Conservation (phyloP, 2,113 vertebrate species). For the Acrocephalus arundinaceus region DNA sequence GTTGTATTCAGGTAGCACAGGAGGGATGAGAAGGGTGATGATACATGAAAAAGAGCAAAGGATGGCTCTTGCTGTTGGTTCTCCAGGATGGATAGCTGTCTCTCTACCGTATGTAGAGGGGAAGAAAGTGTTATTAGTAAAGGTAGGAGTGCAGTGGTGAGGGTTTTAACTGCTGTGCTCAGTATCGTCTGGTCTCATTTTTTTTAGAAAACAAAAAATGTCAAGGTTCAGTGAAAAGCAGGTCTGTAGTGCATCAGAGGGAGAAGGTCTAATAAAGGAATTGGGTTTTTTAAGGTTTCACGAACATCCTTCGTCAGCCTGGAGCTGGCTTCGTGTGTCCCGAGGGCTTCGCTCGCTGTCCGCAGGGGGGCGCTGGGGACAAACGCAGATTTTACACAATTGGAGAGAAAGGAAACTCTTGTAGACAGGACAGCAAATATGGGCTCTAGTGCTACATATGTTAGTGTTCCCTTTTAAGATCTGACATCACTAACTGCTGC, state of each 20-base stretch:
- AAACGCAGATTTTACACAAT: not conserved
- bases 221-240: not conserved
- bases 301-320: rapidly evolving
- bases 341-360: not conserved
- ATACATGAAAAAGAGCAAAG: not conserved
- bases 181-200: not conserved
- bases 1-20: not conserved
- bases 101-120: not conserved
- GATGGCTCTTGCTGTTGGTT: not conserved
- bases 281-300: not conserved
- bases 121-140: not conserved
- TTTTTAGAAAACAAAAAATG: not conserved
- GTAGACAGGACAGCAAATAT: too few relatives aligned
- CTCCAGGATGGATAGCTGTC: not conserved
- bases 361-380: not conserved
- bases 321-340: not conserved
- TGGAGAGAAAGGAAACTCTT: rapidly evolving
- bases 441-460: not conserved
- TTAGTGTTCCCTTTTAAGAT: not conserved
- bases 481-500: not conserved
- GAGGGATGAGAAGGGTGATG: not conserved
- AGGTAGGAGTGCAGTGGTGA: not conserved
- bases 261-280: not conserved
- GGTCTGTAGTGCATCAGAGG: not conserved
- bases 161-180: not conserved